These are phyloP conservation scores for Parus major DNA, from an alignment of 2,113 vertebrate species.

Conservation along the genomic window DNA sequence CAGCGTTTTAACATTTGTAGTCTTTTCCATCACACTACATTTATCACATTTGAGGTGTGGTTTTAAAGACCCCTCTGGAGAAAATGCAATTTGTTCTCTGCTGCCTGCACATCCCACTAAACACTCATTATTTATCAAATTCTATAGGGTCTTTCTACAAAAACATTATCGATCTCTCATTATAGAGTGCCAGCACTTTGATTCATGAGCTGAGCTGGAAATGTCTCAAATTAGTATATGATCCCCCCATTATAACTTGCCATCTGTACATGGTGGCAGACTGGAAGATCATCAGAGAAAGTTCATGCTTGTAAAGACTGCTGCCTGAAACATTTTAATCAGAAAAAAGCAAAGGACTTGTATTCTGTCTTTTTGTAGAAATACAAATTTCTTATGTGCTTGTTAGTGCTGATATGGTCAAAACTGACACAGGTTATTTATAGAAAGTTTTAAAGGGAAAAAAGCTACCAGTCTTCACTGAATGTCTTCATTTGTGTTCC, in stretches of 20 bases:
- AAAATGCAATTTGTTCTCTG: constrained; percentile 53
- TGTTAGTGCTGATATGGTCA: neutral
- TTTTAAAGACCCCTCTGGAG: constrained; percentile 55
- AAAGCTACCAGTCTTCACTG: neutral
- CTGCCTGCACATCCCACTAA: constrained; percentile 53
- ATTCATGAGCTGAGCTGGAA: constrained; percentile 50
- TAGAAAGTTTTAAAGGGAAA: neutral
- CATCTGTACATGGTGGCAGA: neutral
- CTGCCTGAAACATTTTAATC: neutral
- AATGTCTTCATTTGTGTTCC: neutral
- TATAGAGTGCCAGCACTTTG: constrained; percentile 32
- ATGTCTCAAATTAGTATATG: constrained; percentile 13
- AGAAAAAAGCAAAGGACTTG: neutral
- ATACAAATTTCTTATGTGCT: neutral
- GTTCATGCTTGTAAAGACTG: neutral
- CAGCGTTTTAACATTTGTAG: neutral
- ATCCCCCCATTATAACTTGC: neutral
- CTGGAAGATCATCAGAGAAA: neutral
- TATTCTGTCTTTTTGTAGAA: neutral
- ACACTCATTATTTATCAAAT: constrained; percentile 65
- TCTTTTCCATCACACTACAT: neutral
- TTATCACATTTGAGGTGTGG: constrained; percentile 41
- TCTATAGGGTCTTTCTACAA: constrained; percentile 47
- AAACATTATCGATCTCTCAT: constrained; percentile 56
- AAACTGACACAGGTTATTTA: neutral